Base-by-base conservation (phyloP, 35 echinoderm and acorn worm species). In the Strongylocentrotus purpuratus region DNA sequence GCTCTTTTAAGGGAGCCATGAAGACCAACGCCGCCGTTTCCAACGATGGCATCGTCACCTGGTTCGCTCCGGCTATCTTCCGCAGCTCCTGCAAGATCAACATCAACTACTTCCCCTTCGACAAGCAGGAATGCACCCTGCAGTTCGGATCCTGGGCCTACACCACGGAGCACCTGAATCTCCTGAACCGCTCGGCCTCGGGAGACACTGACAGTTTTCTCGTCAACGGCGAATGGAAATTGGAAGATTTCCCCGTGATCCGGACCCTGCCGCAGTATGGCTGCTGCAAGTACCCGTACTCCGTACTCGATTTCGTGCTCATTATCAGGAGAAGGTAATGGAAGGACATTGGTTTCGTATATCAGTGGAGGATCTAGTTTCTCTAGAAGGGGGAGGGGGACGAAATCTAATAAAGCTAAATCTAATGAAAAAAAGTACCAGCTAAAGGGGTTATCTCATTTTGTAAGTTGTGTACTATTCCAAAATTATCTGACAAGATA, bases 101-200 rank as follows among this genome's bases (percentile, higher is more conserved):
- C 95, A 99, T 99, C 41, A 71, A 94, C n/a, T 99, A 95, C 92
- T 99, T 99, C 59, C 98, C 96, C 14, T 97, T 99, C 58, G 98
- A 99, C 86, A 95, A 94, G 33, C 97, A 99, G 94, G 85, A 87
- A 45, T 99, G 98, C 55, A 33, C 32, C 15, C 86, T 99, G 22
- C 94, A 96, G 88, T 96, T 99, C 45, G 98, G 98, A 85, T 99
- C 98, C 18, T 99, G 98, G 98, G 95, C 98, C 32, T 99, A 96
- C 86, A 94, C 78, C 13, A 97, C 94, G 45, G 60, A 96, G 47
- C 86, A 95, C 9, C 70, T 99, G 45, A 86, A 97, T 31, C 95
- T 99, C n/a, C 41, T 97, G 18, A 96, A 97, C 85, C 85, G 94
- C 18, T 97, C 96, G 11, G 35, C 91, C 9, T 46, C 94, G 20